These are phyloP conservation scores for Campylomormyrus numenius DNA, from an alignment of 2,113 vertebrate genomes.

Conservation along the genomic window DNA sequence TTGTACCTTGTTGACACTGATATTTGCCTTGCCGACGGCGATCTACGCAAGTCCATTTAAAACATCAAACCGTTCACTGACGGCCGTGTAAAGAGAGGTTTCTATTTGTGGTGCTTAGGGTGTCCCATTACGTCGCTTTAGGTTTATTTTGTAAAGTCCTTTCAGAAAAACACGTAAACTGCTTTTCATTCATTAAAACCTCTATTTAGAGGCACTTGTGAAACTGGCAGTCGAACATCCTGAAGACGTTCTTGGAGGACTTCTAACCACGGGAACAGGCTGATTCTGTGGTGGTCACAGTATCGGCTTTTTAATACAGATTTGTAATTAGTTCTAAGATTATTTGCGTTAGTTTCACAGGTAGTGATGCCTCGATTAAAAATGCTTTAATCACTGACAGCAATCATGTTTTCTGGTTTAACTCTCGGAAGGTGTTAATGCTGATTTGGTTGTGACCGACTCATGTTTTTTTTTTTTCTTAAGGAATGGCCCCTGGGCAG, in stretches of 20 bases:
- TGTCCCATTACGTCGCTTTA: background rate
- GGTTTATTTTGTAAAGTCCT: background rate
- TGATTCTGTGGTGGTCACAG: background rate
- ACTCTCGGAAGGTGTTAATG: background rate
- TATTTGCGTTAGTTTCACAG: background rate
- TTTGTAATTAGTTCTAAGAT: background rate
- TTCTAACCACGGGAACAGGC: background rate
- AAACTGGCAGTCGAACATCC: background rate
- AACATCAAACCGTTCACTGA: background rate
- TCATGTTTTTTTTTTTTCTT: background rate
- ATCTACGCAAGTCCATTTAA: background rate
- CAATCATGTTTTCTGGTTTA: background rate
- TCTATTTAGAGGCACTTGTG: background rate
- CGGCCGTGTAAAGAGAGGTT: background rate
- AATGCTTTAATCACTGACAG: background rate
- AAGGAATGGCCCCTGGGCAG: conserved; percentile 87
- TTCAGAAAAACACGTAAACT: background rate
- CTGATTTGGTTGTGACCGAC: background rate
- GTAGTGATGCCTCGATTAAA: background rate
- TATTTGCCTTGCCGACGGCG: background rate
- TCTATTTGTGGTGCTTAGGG: background rate
- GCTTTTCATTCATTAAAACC: background rate
- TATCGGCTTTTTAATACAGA: background rate
- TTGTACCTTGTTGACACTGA: background rate
- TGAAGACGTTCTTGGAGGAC: background rate